Evolutionary conservation across 2,113 vertebrate species (phyloP).

Genomic region (Copsychus sechellarum): DNA sequence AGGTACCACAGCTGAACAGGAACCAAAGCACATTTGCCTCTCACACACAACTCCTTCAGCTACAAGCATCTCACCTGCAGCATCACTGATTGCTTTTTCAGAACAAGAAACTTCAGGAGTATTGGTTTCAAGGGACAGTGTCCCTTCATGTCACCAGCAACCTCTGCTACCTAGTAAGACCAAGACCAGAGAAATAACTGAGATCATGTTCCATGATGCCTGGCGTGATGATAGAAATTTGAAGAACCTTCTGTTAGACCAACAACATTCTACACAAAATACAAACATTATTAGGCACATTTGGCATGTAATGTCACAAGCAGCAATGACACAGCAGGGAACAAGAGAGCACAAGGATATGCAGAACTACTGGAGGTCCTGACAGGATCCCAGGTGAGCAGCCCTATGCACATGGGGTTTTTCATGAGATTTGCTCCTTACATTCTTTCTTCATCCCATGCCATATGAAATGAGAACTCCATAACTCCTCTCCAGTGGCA

Average conservation of each 20-base stretch:
- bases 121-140: fast-evolving
- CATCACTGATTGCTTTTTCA: not conserved
- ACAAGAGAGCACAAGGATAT: fast-evolving
- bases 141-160: fast-evolving
- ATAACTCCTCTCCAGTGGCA: not conserved
- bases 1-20: not conserved
- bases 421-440: not conserved
- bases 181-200: not conserved
- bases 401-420: not conserved
- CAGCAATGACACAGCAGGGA: not conserved
- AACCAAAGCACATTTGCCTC: not conserved
- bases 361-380: not conserved
- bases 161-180: not conserved
- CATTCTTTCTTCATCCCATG: fast-evolving
- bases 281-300: not conserved
- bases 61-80: not conserved
- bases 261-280: not conserved
- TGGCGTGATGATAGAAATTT: not conserved
- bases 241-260: not conserved
- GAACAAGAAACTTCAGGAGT: not conserved
- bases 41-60: not conserved
- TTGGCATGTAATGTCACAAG: not conserved
- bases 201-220: not conserved
- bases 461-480: not conserved
- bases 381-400: not conserved